phyloP scores from a whole-genome alignment of 2,888 invertebrate genomes.

The Apamea crenata region DNA sequence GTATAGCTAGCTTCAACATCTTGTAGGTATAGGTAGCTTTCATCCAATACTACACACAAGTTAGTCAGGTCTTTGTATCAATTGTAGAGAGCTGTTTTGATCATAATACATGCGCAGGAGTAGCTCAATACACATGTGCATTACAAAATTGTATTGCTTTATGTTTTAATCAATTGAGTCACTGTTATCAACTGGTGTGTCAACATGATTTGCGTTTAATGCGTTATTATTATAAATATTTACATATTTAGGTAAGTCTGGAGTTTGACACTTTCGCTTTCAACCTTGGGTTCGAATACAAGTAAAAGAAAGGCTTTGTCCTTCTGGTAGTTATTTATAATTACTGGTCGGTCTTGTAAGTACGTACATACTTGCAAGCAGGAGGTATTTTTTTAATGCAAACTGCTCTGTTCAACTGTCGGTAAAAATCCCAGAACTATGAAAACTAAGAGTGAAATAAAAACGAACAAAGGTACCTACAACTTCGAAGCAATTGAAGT shows the following conservation, averaged over 20 bases:
- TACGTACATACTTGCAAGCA: neutral
- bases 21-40: neutral
- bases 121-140: neutral
- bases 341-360: neutral
- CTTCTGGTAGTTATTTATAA: conserved; percentile 1
- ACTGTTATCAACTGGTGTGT: conserved; percentile 1
- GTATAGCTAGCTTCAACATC: neutral
- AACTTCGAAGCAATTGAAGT: neutral
- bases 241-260: neutral
- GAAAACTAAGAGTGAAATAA: neutral
- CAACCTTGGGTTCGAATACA: neutral
- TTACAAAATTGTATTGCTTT: neutral
- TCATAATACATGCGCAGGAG: neutral
- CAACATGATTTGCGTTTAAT: neutral
- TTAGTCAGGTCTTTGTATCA: neutral
- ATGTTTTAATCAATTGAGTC: neutral
- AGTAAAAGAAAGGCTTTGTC: no score
- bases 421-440: neutral
- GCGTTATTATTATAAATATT: neutral
- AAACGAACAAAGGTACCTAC: neutral
- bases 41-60: neutral
- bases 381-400: neutral
- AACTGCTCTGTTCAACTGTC: neutral
- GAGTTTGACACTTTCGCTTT: neutral
- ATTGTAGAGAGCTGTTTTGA: neutral